phyloP scores from a whole-genome alignment of 2,888 invertebrate species.

The Patella depressa region DNA sequence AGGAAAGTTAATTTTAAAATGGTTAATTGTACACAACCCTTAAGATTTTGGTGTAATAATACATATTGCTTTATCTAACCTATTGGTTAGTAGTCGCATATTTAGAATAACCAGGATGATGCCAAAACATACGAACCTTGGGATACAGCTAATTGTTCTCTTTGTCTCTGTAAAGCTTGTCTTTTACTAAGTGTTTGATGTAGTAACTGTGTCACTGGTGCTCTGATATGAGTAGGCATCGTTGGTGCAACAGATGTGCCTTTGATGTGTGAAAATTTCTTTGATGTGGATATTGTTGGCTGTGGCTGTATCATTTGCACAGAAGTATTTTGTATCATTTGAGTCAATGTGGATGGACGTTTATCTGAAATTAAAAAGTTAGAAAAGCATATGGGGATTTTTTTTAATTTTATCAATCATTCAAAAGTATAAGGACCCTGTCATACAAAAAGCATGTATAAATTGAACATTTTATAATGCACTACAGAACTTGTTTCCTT shows the following conservation, averaged over 20 bases:
- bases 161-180: constrained; percentile 41
- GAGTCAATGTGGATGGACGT: neutral
- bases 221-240: constrained; percentile 25
- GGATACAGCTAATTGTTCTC: neutral
- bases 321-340: constrained; percentile 3
- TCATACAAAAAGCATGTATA: no score
- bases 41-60: no score
- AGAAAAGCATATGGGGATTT: neutral
- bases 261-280: constrained; percentile 4
- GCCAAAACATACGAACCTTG: no score
- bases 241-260: constrained; percentile 19
- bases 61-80: no score
- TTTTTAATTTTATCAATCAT: no score
- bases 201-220: constrained; percentile 58
- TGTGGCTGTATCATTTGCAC: constrained; percentile 33
- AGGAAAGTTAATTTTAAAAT: no score
- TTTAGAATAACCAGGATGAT: no score
- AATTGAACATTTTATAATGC: no score
- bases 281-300: constrained; percentile 34
- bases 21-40: no score
- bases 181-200: constrained; percentile 56
- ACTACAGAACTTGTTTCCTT: no score
- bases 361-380: neutral
- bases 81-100: no score
- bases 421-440: no score